Evolutionary conservation across 2,113 vertebrate species (phyloP).

Genomic region (Apteryx owenii): DNA sequence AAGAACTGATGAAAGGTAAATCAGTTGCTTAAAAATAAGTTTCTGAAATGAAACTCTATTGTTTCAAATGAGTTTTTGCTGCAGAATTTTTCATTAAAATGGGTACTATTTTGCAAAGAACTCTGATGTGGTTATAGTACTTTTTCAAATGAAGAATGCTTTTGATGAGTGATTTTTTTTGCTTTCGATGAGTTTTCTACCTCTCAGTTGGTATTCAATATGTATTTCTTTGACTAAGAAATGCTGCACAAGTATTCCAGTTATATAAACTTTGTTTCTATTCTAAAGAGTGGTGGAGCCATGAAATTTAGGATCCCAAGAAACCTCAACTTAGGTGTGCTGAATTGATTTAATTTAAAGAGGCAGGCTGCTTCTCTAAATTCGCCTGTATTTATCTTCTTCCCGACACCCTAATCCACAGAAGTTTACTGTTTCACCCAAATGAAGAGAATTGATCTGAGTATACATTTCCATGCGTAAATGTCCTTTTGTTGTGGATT

Average conservation of each 20-base stretch:
- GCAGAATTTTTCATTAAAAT: background rate
- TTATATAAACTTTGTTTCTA: background rate
- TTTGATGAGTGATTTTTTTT: background rate
- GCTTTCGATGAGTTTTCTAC: background rate
- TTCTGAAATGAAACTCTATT: background rate
- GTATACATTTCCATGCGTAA: background rate
- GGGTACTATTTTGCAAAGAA: background rate
- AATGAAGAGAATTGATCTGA: background rate
- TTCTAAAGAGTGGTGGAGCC: background rate
- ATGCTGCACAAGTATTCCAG: background rate
- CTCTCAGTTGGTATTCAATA: background rate
- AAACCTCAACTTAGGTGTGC: background rate
- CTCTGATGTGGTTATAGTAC: background rate
- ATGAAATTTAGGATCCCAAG: background rate
- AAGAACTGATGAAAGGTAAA: background rate
- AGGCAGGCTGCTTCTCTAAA: background rate
- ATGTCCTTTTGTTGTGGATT: background rate
- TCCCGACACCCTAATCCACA: background rate
- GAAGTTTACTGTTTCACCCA: background rate
- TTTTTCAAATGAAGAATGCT: background rate
- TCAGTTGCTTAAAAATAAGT: background rate
- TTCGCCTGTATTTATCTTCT: background rate
- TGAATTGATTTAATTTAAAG: background rate
- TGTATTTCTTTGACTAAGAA: background rate
- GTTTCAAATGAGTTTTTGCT: background rate